These are phyloP conservation scores for Tenthredo mesomela DNA, from an alignment of 2,888 invertebrate genomes.

Conservation along the genomic window DNA sequence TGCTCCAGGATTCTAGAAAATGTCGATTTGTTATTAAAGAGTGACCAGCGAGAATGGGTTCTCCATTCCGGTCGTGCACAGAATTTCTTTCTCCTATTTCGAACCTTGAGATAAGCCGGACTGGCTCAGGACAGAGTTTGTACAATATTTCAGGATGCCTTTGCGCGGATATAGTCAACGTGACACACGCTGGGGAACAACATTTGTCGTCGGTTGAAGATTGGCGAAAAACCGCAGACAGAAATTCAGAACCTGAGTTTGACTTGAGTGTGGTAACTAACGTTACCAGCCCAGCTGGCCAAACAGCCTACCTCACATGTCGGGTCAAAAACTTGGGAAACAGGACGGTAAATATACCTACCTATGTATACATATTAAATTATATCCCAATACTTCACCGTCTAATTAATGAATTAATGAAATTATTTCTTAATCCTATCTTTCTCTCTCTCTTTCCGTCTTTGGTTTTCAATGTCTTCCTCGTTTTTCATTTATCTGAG, in stretches of 20 bases:
- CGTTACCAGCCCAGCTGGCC: slow-evolving; percentile 37
- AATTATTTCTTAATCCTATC: background rate
- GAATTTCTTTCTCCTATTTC: slow-evolving; percentile 32
- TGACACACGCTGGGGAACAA: background rate
- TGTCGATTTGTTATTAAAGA: slow-evolving; percentile 56
- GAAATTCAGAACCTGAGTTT: slow-evolving; percentile 34
- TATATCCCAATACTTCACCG: background rate
- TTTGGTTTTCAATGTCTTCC: background rate
- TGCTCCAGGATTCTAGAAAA: background rate
- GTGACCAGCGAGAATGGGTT: slow-evolving; percentile 53
- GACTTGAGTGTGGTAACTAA: slow-evolving; percentile 39
- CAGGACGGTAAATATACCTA: slow-evolving; percentile 37
- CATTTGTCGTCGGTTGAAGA: slow-evolving; percentile 26
- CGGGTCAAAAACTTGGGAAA: slow-evolving; percentile 46
- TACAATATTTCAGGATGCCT: slow-evolving; percentile 39
- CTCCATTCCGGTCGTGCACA: slow-evolving; percentile 39
- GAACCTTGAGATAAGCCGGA: slow-evolving; percentile 18
- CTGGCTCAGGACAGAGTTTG: slow-evolving; percentile 46
- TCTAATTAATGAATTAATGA: background rate
- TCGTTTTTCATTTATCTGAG: slow-evolving; percentile 15
- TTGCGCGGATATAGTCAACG: slow-evolving; percentile 36
- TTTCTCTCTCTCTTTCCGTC: background rate
- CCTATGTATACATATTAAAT: background rate
- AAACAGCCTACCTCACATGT: slow-evolving; percentile 47
- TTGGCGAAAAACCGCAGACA: slow-evolving; percentile 3